Base-by-base conservation (phyloP, 2,888 invertebrate genomes). In the Apoda limacodes region DNA sequence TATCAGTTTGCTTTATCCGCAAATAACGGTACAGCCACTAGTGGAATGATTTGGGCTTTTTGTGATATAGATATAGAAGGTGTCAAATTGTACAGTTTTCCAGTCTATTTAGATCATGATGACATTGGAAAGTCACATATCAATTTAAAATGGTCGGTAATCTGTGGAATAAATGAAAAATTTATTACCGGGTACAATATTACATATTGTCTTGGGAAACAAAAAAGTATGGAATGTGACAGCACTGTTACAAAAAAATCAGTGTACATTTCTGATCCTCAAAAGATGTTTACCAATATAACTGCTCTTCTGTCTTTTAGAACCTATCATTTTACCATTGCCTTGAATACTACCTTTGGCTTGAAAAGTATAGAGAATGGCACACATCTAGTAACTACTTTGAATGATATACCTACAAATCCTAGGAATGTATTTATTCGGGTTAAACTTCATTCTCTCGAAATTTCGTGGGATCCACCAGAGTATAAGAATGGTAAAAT, bases 41-140 rank as follows among this genome's bases (percentile, higher is more conserved):
- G 92, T 55, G 93, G 93, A 1, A 91, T 94, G 88, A 83, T 87
- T 7, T 93, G 93, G 93, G 88, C 92, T 6, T 84, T 85, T 19
- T 94, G 94, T 58, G 75, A 76, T 28, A 78, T 80, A 47, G 72
- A 76, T 21, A 72, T 64, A 47, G 75, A 74, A 45, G 63, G 57
- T 19, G 66, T 75, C 38, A 62, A 60, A 21, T 83, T 89, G 87
- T 42, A 83, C 86, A 42, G 82, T 74, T 72, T 72, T 39, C 71
- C 71, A 31, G 62, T 71, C 2, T 57, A 57, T 41, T 51, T 78
- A 15, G 47, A 55, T 22, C 63, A 65, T 57, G 72, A 67, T 48
- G 54, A 44, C 13, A 62, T 71, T 25, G 69, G 71, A 9, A 74
- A 71, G 35, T 53, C 74, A 34, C 64, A 46, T 60, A 72, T 75